Evolutionary conservation across 2,113 vertebrate species (phyloP), one percentile per base, ranked within the genome.

Genomic region (Anguilla japonica): DNA sequence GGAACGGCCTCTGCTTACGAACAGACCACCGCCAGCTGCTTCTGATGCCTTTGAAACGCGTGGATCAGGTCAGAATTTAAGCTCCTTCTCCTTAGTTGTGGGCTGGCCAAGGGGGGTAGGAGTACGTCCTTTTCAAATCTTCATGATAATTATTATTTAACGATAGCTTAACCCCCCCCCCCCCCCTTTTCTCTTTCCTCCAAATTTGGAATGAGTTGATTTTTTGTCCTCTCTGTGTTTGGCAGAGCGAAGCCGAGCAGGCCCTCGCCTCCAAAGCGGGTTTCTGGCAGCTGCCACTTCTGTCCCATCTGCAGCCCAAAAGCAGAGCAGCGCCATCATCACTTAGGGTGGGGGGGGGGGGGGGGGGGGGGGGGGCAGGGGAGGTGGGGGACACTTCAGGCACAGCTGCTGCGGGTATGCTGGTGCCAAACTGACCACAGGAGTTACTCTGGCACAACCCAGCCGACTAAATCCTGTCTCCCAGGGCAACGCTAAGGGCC

Each of bases 51-150:
- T 46, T 67, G 0, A 67, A 67, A 63, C 2, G 6, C 16, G 9
- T 6, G 56, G 82, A 57, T 63, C 82, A 83, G 82, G 7, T 18
- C 34, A 83, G 56, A 29, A 39, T 63, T 83, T 39, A 41, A 83
- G 82, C 82, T 60, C 7, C 2, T 3, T 13, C 75, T 41, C 9
- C n/a, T 56, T 15, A 57, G 2, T 29, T n/a, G n/a, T n/a, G 9
- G 11, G 14, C 56, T 60, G 56, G 56, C 14, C 56, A 60, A 14
- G 3, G 56, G 14, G 43, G 8, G 43, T 4, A 8, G 43, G 43
- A 8, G 2, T 4, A 8, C 56, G 14, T 60, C 3, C 56, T 60
- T 11, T 60, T 18, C 20, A 26, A 4, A 67, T 67, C 60, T 67
- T 22, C 34, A 34, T 34, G 34, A 34, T 34, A 67, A 26, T 67